Base-by-base conservation (phyloP, 2,888 invertebrate genomes). In the Macrosiphum euphorbiae region DNA sequence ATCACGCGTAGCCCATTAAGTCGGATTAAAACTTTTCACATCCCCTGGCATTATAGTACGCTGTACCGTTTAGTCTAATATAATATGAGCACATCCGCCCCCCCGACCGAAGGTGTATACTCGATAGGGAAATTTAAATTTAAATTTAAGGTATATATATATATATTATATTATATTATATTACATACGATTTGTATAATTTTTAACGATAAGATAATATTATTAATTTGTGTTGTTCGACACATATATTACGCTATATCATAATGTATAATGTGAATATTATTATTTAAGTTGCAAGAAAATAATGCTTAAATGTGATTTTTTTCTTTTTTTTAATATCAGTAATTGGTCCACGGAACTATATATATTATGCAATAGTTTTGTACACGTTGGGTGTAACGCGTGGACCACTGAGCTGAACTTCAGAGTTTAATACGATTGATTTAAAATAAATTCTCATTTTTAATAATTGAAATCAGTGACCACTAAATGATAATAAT, bases 201-300 rank as follows among this genome's bases (percentile, higher is more conserved):
- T 61, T n/a, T 78, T n/a, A 50, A 88, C 24, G n/a, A 90, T 67
- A 90, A 61, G 47, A 90, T 67, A 90, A 58, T 58, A 58, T 50
- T n/a, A 88, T 88, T 90, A 61, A 44, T 58, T 85, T 58, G 55
- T 91, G 58, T 24, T 44, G 8, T 90, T 84, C 16, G 26, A 88
- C 41, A 89, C 52, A 52, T 88, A n/a, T 52, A n/a, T n/a, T 78
- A 35, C 78, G 35, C 35, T 89, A 61, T 61, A 44, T 52, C 44
- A n/a, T 47, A 55, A 26, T 47, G n/a, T 26, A 67, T 90, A 90
- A 84, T 84, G 44, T 84, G 28, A 84, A 78, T 50, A 58, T 26
- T 50, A 58, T 26, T 52, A 58, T 58, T 52, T 52, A 44, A 90
- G 13, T 55, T 26, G 28, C 55, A 55, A 52, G 44, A 20, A 10